Evolutionary conservation across 2,113 vertebrate species (phyloP), one percentile per base, ranked within the genome.

Genomic region (Silurus asotus): DNA sequence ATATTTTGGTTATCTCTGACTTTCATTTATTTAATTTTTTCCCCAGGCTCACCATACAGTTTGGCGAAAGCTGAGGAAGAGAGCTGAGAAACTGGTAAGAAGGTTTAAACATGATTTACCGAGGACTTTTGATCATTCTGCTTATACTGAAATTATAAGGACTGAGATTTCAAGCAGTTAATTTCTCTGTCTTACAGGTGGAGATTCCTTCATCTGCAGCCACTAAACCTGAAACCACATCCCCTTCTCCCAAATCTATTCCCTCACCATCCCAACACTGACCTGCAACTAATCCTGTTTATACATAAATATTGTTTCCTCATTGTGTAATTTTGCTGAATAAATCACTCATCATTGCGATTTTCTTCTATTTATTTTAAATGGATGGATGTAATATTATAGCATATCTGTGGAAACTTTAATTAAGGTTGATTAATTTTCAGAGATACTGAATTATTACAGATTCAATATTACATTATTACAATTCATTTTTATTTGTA

Each of bases 31-130:
- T 64, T 87, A 5, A 72, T 79, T 6, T 37, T 67, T 82, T n/a
- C 65, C 25, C 15, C 88, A 96, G 94, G 94, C 93, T 87, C 92
- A 95, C 82, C 93, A 94, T 90, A 93, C 93, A 19, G 91, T 94
- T 25, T 96, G 95, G 95, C 94, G 91, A 87, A 95, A 91, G 81
- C 93, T 95, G 84, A 92, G 92, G 83, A 89, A 89, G 49, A 92
- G 95, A 80, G 94, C 95, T 28, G 89, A 92, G 83, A 94, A 92
- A 58, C 90, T 92, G 92, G 95, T 96, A 87, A 92, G 94, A 87
- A 81, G 23, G 15, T n/a, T 17, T 4, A 23, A 19, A 61, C 11
- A 14, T 19, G 76, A 69, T 5, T 65, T 45, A 58, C 19, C 0
- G 4, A 10, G 25, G 20, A 0, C 55, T 78, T 19, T 78, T 58